Evolutionary conservation across 1,140 invertebrate species (phyloP).

Genomic region (Solenopsis invicta): DNA sequence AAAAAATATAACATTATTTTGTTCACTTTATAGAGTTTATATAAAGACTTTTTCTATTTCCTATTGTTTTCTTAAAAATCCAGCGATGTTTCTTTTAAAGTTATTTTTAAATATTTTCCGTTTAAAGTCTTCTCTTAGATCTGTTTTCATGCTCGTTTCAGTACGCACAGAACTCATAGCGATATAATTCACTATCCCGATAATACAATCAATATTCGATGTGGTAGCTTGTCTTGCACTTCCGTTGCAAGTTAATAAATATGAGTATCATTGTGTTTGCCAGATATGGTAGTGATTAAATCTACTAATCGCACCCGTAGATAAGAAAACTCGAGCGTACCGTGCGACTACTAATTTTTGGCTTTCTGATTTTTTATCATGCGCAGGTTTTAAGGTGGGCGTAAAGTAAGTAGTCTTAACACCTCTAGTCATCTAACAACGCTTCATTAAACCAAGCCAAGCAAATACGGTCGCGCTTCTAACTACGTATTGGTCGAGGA

Average conservation of each 20-base stretch:
- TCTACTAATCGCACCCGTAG: slow-evolving; percentile 60
- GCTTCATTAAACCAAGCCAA: slow-evolving; percentile 78
- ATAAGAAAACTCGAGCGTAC: slow-evolving; percentile 24
- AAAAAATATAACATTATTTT: slow-evolving; percentile 13
- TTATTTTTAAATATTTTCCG: slow-evolving; percentile 14
- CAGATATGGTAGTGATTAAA: slow-evolving; percentile 43
- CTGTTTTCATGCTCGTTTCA: slow-evolving; percentile 18
- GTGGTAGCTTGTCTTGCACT: slow-evolving; percentile 20
- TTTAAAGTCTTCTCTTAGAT: neutral
- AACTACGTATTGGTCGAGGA: slow-evolving; percentile 74
- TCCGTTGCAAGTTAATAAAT: slow-evolving; percentile 32
- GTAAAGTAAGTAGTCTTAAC: slow-evolving; percentile 81
- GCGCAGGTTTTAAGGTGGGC: slow-evolving; percentile 79
- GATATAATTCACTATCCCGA: slow-evolving; percentile 10
- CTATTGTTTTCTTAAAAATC: neutral
- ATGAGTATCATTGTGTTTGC: slow-evolving; percentile 34
- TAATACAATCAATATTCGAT: neutral
- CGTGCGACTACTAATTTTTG: slow-evolving; percentile 68
- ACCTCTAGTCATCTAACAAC: slow-evolving; percentile 84
- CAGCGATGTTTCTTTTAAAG: neutral
- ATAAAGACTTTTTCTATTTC: neutral
- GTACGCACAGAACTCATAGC: slow-evolving; percentile 4
- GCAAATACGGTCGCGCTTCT: slow-evolving; percentile 68
- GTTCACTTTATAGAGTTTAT: neutral
- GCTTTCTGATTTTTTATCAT: slow-evolving; percentile 75